Conservation (phyloP, 2,797 vertebrate genomes). For the Enteromius argenteus region DNA sequence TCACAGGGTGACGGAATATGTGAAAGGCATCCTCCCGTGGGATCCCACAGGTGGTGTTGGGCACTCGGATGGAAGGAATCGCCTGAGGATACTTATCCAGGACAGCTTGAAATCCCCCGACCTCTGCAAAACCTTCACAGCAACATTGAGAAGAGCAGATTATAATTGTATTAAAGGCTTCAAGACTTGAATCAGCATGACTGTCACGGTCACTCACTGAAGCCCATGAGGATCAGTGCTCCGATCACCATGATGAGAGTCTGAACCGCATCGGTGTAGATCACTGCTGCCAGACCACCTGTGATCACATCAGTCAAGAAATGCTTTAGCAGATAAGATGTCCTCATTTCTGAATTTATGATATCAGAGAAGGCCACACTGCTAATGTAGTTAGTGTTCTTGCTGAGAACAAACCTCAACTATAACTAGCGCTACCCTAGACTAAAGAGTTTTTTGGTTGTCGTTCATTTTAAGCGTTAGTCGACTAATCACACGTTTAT, state of each 20-base stretch:
- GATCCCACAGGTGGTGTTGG: conserved; percentile 90
- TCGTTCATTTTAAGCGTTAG: too few relatives aligned
- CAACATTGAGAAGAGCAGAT: not conserved
- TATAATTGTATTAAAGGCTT: not conserved
- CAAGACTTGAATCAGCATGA: not conserved
- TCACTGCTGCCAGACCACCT: conserved; percentile 97
- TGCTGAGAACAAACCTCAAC: not conserved
- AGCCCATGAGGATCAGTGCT: conserved; percentile 89
- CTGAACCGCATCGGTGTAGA: conserved; percentile 95
- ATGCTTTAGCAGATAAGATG: not conserved
- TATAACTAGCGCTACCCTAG: not conserved
- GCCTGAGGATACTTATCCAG: conserved; percentile 84
- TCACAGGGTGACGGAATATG: conserved; percentile 90
- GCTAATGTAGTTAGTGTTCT: not conserved
- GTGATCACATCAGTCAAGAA: conserved; percentile 27
- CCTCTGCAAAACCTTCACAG: conserved; percentile 84
- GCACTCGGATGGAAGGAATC: conserved; percentile 80
- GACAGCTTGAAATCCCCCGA: conserved; percentile 88
- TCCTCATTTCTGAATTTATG: not conserved
- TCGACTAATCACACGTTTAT: too few relatives aligned
- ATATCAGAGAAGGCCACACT: not conserved
- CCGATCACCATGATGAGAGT: conserved; percentile 92
- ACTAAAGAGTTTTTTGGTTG: too few relatives aligned
- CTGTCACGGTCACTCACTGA: conserved; percentile 83
- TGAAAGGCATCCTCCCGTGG: conserved; percentile 92